Percentiles rank a stretch among this genome's conserved stretches.
Evolutionary conservation across 2,888 invertebrate species (phyloP).

Genomic region (Xestia c-nigrum): DNA sequence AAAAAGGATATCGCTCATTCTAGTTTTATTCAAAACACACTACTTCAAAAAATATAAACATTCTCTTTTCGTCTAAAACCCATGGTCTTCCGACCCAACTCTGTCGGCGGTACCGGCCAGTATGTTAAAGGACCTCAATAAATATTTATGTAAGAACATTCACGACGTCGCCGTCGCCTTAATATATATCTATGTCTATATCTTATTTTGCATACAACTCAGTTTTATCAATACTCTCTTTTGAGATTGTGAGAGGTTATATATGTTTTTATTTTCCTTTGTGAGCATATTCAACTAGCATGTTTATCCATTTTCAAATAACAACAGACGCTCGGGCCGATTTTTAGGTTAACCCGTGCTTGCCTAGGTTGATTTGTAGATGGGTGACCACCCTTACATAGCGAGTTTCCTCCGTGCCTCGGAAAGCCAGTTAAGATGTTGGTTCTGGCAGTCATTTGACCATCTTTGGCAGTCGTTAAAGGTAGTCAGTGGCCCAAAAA

Average conservation of each 20-base stretch:
- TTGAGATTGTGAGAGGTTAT: slow-evolving; percentile 27
- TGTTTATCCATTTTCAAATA: background rate
- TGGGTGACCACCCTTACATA: no score
- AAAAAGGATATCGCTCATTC: no score
- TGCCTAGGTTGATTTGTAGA: no score
- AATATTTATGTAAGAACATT: slow-evolving; percentile 85
- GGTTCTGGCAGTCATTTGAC: no score
- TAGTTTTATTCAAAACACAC: no score
- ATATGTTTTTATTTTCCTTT: slow-evolving; percentile 30
- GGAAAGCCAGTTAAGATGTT: no score
- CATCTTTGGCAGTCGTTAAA: no score
- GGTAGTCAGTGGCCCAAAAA: no score
- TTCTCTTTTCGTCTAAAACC: slow-evolving; percentile 21
- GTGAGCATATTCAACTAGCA: background rate
- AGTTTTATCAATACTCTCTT: slow-evolving; percentile 50
- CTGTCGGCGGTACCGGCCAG: slow-evolving; percentile 71
- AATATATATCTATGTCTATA: slow-evolving; percentile 62
- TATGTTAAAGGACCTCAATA: slow-evolving; percentile 80
- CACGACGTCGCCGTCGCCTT: slow-evolving; percentile 70
- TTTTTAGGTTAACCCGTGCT: no score
- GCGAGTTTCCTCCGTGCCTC: no score
- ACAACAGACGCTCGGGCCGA: no score
- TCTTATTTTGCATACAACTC: slow-evolving; percentile 58
- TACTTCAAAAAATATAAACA: background rate
- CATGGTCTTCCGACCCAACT: slow-evolving; percentile 61